Base-by-base conservation (phyloP, 2,888 invertebrate species). In the Drosophila cognata region DNA sequence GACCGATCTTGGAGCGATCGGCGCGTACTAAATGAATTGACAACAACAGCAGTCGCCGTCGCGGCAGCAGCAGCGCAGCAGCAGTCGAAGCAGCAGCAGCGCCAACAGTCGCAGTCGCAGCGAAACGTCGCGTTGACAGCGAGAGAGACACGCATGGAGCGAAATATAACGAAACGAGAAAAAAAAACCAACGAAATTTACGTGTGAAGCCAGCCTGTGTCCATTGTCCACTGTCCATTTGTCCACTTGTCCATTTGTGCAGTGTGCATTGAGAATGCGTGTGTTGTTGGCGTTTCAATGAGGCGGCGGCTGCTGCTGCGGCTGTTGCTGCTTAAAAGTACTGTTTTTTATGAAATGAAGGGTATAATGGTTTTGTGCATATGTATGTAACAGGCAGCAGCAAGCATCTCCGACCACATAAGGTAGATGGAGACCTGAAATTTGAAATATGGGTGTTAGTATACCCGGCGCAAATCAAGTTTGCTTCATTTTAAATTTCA, bases 1-100 rank as follows among this genome's bases (percentile, higher is more conserved):
- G 88, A 85, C 88, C 88, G 88, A 89, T 89, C 90, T 88, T 81
- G 67, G 72, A 88, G 78, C 82, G 84, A 85, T 89, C 85, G 88
- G 78, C 87, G 85, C 85, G 79, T 77, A 82, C 84, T 82, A 84
- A 89, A 89, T 85, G 88, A 83, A 84, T 73, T 85, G 88, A 79
- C 87, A 84, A 74, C 88, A 63, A 60, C 71, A 63, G 52, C 67
- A 62, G 79, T 74, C 62, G 71, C 77, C 64, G 70, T 73, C 55
- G 67, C 84, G 50, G 28, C 53, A 60, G 67, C 81, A 68, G 67
- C 68, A 59, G 41, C n/a, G 28, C 53, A 60, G 67, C 81, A 70
- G 69, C 68, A 61, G 41, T 41, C 41, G n/a, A 41, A 41, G 61
- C 81, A 60, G 43, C 58, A 53, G 61, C 71, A 68, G 71, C 61